phyloP scores from a whole-genome alignment of 2,888 invertebrate species.

The Lapara coniferarum region DNA sequence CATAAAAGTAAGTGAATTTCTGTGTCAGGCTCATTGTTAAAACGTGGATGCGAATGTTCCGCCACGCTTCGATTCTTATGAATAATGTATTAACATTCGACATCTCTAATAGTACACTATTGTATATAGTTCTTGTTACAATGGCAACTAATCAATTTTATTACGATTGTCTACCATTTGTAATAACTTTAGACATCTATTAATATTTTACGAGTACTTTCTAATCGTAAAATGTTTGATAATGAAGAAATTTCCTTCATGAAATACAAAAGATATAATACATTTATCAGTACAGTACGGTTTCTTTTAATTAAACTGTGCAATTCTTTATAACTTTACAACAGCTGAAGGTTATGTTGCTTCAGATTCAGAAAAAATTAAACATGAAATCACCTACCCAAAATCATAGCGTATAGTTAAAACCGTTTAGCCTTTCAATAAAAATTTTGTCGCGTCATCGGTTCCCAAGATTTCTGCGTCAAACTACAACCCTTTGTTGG shows the following conservation, averaged over 20 bases:
- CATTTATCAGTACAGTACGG: too few species aligned
- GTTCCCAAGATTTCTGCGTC: neutral
- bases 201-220: neutral
- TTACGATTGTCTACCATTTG: neutral
- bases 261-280: too few species aligned
- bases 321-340: too few species aligned
- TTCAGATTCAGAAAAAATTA: too few species aligned
- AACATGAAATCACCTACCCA: neutral
- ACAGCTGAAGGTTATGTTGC: too few species aligned
- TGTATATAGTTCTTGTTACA: constrained; percentile 37
- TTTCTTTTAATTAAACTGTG: too few species aligned
- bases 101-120: constrained; percentile 43
- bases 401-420: neutral
- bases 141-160: neutral
- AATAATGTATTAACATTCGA: constrained; percentile 47
- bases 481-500: neutral
- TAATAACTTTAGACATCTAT: neutral
- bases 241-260: too few species aligned
- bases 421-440: neutral
- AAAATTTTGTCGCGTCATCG: neutral
- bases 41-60: constrained; percentile 41
- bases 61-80: constrained; percentile 36
- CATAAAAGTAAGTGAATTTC: constrained; percentile 56
- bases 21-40: constrained; percentile 51
- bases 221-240: too few species aligned